These are phyloP conservation scores for Suillia variegata DNA, from an alignment of 2,888 invertebrate genomes.

Conservation along the genomic window DNA sequence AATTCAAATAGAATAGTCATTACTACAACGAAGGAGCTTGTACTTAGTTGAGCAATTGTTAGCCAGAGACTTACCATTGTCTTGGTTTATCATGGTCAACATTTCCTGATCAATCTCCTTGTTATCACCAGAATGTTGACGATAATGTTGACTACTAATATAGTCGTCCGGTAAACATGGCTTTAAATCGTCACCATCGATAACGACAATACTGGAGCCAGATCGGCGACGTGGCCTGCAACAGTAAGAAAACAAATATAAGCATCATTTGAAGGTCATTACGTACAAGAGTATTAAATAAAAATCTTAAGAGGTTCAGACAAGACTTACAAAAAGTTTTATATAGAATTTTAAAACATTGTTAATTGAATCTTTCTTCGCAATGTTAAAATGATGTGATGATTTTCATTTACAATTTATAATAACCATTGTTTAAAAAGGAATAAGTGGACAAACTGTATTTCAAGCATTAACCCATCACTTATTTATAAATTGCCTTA, in stretches of 20 bases:
- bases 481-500: too few species aligned
- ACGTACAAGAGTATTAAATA: too few species aligned
- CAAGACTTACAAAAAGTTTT: too few species aligned
- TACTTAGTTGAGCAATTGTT: background rate
- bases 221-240: conserved; percentile 80
- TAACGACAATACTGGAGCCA: conserved; percentile 80
- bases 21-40: background rate
- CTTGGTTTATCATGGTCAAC: conserved; percentile 75
- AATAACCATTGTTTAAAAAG: too few species aligned
- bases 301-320: background rate
- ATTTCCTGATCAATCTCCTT: conserved; percentile 69
- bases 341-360: too few species aligned
- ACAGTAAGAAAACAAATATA: conserved; percentile 16
- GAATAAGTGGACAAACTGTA: too few species aligned
- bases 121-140: conserved; percentile 63
- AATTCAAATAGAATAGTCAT: background rate
- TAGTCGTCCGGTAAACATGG: conserved; percentile 68
- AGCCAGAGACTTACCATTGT: conserved; percentile 68
- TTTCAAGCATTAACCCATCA: too few species aligned
- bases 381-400: too few species aligned
- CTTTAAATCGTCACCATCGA: conserved; percentile 72
- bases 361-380: too few species aligned
- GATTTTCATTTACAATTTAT: too few species aligned
- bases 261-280: background rate
- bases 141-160: conserved; percentile 56